These are phyloP conservation scores for Salmo trutta DNA, from an alignment of 2,797 vertebrate genomes.

Conservation along the genomic window DNA sequence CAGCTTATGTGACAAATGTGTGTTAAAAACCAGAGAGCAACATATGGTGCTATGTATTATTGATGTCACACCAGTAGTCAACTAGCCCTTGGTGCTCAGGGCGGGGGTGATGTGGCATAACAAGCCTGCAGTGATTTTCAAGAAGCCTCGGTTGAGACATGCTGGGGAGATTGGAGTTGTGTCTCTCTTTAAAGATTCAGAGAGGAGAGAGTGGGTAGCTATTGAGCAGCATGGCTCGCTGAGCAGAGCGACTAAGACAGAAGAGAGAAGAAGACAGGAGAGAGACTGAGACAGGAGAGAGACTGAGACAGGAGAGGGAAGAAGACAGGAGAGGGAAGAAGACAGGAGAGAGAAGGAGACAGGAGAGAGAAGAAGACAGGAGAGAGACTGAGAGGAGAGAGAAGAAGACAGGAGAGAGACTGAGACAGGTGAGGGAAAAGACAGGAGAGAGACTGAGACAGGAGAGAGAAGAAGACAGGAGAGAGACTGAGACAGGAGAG, in stretches of 20 bases:
- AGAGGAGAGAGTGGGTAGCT: constrained; percentile 16
- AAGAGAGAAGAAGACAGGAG: constrained; percentile 1
- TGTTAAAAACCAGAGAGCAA: constrained; percentile 17
- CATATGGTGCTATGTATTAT: constrained; percentile 66
- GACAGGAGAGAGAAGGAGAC: neutral
- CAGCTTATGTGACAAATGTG: constrained; percentile 11
- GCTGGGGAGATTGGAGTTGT: constrained; percentile 18
- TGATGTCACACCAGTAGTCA: constrained; percentile 51
- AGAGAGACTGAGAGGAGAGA: too few relatives aligned
- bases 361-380: too few relatives aligned
- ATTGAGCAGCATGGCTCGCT: neutral
- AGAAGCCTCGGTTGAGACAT: neutral
- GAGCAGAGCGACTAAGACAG: neutral
- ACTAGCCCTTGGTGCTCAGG: neutral
- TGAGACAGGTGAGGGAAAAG: too few relatives aligned
- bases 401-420: too few relatives aligned
- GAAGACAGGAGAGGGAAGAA: neutral
- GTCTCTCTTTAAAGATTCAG: constrained; percentile 54
- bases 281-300: neutral
- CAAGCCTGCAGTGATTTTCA: constrained; percentile 2
- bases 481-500: too few relatives aligned
- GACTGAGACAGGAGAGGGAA: neutral
- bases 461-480: neutral
- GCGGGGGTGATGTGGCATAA: neutral
- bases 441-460: neutral